These are phyloP conservation scores for Varanus salvator DNA, from an alignment of 2,113 vertebrate genomes.

Conservation along the genomic window DNA sequence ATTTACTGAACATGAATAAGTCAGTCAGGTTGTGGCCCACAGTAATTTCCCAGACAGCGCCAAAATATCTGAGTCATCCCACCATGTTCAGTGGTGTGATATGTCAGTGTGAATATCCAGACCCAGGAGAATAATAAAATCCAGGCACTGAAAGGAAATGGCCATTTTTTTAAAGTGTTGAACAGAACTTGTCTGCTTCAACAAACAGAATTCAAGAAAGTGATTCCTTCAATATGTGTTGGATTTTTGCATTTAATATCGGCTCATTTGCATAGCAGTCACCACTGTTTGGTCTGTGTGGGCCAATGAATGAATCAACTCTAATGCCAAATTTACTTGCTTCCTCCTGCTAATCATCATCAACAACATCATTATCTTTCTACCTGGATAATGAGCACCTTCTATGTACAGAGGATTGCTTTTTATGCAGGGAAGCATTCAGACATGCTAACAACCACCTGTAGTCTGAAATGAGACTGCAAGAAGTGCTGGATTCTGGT, in stretches of 20 bases:
- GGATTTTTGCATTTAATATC: neutral
- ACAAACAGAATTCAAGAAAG: neutral
- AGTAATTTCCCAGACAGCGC: conserved; percentile 12
- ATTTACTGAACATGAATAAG: conserved; percentile 19
- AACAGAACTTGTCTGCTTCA: neutral
- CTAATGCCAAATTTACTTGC: neutral
- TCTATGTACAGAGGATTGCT: neutral
- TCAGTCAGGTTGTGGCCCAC: neutral
- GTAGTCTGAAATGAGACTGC: neutral
- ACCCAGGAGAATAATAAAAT: conserved; percentile 11
- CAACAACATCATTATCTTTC: neutral
- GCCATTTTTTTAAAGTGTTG: neutral
- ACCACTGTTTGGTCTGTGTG: too few species aligned
- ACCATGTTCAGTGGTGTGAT: neutral
- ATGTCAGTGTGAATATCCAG: neutral
- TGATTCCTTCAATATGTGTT: neutral
- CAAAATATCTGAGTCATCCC: neutral
- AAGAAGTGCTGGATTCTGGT: neutral
- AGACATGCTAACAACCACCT: neutral
- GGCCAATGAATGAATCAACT: neutral
- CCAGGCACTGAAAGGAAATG: neutral
- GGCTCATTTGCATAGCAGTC: neutral
- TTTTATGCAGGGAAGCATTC: neutral
- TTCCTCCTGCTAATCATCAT: neutral
- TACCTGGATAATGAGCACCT: neutral